Evolutionary conservation across 1,140 invertebrate genomes (phyloP), one percentile per base, ranked within the genome.

Genomic region (Drosophila carrolli): DNA sequence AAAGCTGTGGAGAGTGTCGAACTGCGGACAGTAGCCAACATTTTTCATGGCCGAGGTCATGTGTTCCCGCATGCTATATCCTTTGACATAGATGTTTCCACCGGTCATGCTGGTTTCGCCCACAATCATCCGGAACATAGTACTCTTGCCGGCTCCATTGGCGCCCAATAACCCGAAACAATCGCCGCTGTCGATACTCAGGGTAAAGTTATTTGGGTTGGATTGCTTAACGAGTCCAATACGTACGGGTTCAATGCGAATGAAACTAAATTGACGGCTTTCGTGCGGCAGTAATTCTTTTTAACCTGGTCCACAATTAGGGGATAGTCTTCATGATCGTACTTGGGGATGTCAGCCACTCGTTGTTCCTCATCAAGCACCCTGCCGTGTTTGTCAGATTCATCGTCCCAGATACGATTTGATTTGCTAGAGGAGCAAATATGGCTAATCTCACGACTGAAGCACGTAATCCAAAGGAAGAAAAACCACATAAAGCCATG

Each of bases 161-260:
- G 96, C 94, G 1, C 98, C 97, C 16, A 98, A 93, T n/a, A 98
- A 93, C 7, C 97, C 97, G 92, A 98, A 98, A 89, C 97, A 98
- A 93, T 98, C 96, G 3, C 19, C 67, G 4, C 65, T 68, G 13
- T 51, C 13, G 4, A 9, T 29, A 14, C 3, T 9, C 47, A 6
- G 5, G 0, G 10, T n/a, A 41, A n/a, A 27, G 10, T 5, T 10
- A 10, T 8, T 13, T 38, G 0, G 11, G 37, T 4, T 47, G 90
- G 55, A 2, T 70, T 93, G 4, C 40, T 7, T 11, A 41, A 3
- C 10, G 37, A 38, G 4, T 16, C 9, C 65, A 93, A 93, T 82
- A 4, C 93, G 94, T 8, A 95, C 72, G 81, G 94, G 92, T 80
- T 75, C 62, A 43, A 92, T 5, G 1, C 90, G 72, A 61, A 29